phyloP scores from a whole-genome alignment of 2,113 vertebrate genomes.

The Pavo muticus region DNA sequence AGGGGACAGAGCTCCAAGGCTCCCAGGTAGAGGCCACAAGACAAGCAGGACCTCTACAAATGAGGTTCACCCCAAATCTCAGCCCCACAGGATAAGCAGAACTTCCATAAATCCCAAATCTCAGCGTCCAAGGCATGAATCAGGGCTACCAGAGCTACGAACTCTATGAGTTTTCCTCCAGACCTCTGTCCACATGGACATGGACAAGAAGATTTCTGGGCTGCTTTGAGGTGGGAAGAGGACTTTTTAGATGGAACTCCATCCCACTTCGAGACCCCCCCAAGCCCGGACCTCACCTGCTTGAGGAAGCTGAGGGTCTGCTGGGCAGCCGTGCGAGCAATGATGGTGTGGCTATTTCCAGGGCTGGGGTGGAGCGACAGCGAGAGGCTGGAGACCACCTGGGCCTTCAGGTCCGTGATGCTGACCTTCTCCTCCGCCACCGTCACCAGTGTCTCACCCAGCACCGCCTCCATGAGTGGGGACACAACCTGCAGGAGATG shows the following conservation, averaged over 20 bases:
- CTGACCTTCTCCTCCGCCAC: conserved; percentile 97
- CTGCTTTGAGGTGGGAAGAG: not conserved
- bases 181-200: accelerated
- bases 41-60: not conserved
- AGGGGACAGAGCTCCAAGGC: not conserved
- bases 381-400: conserved; percentile 90
- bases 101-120: not conserved
- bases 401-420: conserved; percentile 91
- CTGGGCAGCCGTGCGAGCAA: conserved; percentile 89
- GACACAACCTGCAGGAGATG: conserved; percentile 88
- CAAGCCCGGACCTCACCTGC: conserved; percentile 71
- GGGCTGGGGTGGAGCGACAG: conserved; percentile 93
- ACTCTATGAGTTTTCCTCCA: not conserved
- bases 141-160: not conserved
- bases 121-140: not conserved
- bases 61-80: not conserved
- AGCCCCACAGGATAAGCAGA: not conserved
- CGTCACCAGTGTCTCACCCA: conserved; percentile 89
- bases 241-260: not conserved
- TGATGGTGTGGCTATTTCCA: conserved; percentile 95
- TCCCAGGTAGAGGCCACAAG: not conserved
- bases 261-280: not conserved
- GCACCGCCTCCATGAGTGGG: conserved; percentile 89
- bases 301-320: conserved; percentile 91
- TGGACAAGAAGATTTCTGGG: not conserved